Evolutionary conservation across 2,797 vertebrate genomes (phyloP).

Genomic region (Chaunax sp.): DNA sequence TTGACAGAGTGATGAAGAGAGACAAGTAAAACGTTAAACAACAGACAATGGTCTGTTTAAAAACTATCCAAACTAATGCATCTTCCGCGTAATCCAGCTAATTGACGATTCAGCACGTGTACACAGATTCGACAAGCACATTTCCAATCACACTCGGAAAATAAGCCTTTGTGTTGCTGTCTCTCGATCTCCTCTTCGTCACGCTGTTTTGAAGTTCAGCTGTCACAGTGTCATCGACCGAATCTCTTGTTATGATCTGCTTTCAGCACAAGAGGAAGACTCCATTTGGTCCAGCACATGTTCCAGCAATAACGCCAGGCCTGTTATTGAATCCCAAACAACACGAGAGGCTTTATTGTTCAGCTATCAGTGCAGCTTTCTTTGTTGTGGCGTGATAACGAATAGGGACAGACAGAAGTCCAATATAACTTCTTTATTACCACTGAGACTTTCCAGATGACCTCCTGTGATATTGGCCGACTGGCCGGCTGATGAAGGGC

Average conservation of each 20-base stretch:
- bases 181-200: conserved; percentile 27
- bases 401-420: conserved; percentile 34
- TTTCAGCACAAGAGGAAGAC: conserved; percentile 28
- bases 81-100: too few species aligned
- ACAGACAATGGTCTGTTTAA: too few species aligned
- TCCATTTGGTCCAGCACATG: conserved; percentile 11
- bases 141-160: conserved; percentile 17
- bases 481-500: conserved; percentile 47
- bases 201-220: conserved; percentile 36
- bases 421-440: conserved; percentile 53
- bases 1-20: conserved; percentile 19
- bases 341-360: conserved; percentile 27
- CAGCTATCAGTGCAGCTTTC: conserved; percentile 10
- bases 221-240: conserved; percentile 32
- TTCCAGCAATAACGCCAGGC: neutral
- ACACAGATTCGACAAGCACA: conserved; percentile 4
- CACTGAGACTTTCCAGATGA: conserved; percentile 44
- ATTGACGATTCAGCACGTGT: too few species aligned
- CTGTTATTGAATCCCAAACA: conserved; percentile 23
- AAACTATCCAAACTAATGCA: too few species aligned
- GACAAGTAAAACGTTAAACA: neutral
- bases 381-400: conserved; percentile 18
- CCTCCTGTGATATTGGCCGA: conserved; percentile 49
- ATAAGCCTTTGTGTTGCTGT: conserved; percentile 20
- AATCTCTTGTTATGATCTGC: conserved; percentile 29